Conservation (phyloP, 2,113 vertebrate species). For the Cyphotilapia sp. region DNA sequence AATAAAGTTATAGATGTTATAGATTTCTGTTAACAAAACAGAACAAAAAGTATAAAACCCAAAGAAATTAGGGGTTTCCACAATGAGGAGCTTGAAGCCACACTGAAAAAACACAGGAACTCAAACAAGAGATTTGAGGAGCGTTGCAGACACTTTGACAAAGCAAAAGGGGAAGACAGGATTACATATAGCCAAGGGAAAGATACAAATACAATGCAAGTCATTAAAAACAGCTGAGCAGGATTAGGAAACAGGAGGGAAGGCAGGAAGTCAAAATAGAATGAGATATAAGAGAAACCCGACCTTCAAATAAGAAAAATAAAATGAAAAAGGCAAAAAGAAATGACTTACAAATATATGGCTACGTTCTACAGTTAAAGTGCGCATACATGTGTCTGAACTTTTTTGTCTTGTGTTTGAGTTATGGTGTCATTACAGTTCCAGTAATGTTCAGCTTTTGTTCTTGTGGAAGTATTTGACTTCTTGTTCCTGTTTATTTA, state of each 20-base stretch:
- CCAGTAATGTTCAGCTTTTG: background rate
- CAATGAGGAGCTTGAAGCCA: background rate
- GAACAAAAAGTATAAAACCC: background rate
- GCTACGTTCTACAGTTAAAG: background rate
- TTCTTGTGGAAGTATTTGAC: background rate
- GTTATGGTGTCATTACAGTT: background rate
- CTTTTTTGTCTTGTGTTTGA: background rate
- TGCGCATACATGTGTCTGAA: background rate
- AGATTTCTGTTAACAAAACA: background rate
- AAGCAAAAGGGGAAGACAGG: background rate
- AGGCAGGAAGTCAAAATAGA: background rate
- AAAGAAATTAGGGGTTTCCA: background rate
- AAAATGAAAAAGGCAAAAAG: background rate
- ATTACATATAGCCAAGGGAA: background rate
- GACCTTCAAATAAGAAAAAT: background rate
- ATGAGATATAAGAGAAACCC: background rate
- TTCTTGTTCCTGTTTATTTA: background rate
- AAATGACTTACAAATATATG: background rate
- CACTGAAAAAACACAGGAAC: background rate
- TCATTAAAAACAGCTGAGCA: background rate
- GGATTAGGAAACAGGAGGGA: background rate
- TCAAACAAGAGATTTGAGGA: background rate
- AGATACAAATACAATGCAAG: background rate
- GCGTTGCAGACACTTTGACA: background rate
- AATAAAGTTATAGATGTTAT: background rate